Base-by-base conservation (phyloP, 2,113 vertebrate genomes). In the Stomatorhinus ivindoensis region DNA sequence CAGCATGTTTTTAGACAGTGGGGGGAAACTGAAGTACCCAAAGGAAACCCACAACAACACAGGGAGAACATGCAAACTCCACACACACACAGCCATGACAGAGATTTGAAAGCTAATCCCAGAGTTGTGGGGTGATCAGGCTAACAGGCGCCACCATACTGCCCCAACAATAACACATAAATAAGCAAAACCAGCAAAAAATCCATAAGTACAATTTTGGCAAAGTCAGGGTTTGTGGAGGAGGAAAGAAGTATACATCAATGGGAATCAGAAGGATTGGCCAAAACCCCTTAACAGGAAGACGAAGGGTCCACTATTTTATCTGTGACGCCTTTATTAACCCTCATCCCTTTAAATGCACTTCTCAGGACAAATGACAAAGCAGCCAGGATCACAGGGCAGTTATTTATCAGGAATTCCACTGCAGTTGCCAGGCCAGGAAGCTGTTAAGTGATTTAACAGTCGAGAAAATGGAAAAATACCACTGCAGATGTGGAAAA, bases 341-440 rank as follows among this genome's bases (percentile, higher is more conserved):
- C 35, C 58, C 46, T 82, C 85, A 47, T n/a, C 61, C 88, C 86
- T 89, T 55, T 80, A 76, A 90, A 86, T 47, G 39, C 83, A 89
- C 88, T 73, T 42, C 55, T 89, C 65, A 89, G 89, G 47, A 89
- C 76, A 88, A 92, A 90, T 87, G 46, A 88, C 88, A 91, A 87
- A 90, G 88, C 89, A 91, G 80, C 85, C 87, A 61, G 90, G 88
- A 89, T 91, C 90, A 89, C 44, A 51, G 88, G 65, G 87, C 69
- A 55, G 58, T 87, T 86, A 69, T 80, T 86, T 85, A 39, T 46
- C n/a, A 88, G 88, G 83, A 87, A 53, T 90, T 87, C 61, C 58
- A 89, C 46, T 73, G n/a, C 55, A 48, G 80, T 53, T 80, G 87
- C 55, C 31, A 86, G 87, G 11, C 4, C 21, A 76, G 82, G 46